These are phyloP conservation scores for Anguilla obscura DNA, from an alignment of 2,797 vertebrate genomes.

Conservation along the genomic window DNA sequence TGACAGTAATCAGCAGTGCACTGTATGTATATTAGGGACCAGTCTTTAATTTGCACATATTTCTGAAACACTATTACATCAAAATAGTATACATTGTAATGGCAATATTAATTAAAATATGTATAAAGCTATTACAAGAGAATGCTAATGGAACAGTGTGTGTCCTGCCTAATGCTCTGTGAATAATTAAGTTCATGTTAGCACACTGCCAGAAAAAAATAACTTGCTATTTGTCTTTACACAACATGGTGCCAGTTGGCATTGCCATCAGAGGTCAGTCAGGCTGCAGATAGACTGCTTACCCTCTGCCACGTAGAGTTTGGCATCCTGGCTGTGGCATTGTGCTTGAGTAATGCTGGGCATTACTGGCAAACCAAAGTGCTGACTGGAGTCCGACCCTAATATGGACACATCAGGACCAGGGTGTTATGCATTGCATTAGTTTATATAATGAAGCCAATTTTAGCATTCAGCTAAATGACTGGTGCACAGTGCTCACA, in stretches of 20 bases:
- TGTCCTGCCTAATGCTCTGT: neutral
- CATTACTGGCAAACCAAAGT: constrained; percentile 43
- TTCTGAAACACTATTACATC: neutral
- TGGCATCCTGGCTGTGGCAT: constrained; percentile 34
- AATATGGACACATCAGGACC: constrained; percentile 49
- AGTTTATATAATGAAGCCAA: constrained; percentile 30
- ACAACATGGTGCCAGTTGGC: neutral
- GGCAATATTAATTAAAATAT: neutral
- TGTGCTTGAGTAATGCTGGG: constrained; percentile 45
- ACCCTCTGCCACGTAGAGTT: constrained; percentile 29
- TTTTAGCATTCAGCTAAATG: constrained; percentile 6
- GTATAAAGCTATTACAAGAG: neutral
- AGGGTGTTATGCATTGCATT: constrained; percentile 43
- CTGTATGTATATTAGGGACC: neutral
- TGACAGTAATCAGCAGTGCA: neutral
- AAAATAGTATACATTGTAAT: neutral
- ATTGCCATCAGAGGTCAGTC: constrained; percentile 24
- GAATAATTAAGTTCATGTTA: neutral
- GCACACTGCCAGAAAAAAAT: neutral
- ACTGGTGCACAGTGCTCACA: neutral
- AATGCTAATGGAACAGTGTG: neutral
- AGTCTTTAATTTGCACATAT: neutral
- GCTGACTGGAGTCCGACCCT: constrained; percentile 51
- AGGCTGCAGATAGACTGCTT: constrained; percentile 33
- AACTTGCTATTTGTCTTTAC: neutral